Conservation (phyloP, 2,113 vertebrate genomes). For the Jaculus jaculus region DNA sequence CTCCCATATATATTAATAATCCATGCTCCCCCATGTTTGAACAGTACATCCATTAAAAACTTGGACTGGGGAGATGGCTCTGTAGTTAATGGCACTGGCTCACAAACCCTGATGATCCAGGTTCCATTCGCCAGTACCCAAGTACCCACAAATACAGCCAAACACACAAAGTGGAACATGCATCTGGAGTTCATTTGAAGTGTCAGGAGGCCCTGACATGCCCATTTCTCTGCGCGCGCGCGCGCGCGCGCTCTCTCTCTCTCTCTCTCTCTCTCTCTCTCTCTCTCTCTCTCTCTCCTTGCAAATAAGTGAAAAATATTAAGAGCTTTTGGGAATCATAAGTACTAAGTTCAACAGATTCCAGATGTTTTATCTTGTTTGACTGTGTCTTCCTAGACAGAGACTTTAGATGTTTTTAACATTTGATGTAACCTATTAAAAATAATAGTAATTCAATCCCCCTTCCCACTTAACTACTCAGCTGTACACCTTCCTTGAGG, state of each 20-base stretch:
- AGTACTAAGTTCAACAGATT: background rate
- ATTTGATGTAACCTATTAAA: slow-evolving; percentile 10
- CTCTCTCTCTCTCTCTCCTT: too few species aligned
- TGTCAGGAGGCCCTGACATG: too few species aligned
- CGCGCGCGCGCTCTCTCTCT: too few species aligned
- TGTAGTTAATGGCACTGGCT: too few species aligned
- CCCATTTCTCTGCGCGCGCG: too few species aligned
- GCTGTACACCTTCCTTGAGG: background rate
- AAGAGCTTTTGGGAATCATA: background rate
- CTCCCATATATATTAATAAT: slow-evolving; percentile 25
- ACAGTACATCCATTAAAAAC: background rate
- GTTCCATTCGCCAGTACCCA: too few species aligned
- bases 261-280: too few species aligned
- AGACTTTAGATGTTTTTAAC: background rate
- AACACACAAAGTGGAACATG: too few species aligned
- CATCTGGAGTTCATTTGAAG: too few species aligned
- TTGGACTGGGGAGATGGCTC: too few species aligned
- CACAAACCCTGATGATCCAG: too few species aligned
- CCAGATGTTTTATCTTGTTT: slow-evolving; percentile 12
- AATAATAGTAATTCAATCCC: background rate
- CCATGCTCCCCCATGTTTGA: background rate
- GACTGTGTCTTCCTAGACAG: background rate
- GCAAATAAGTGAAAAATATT: background rate
- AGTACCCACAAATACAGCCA: too few species aligned
- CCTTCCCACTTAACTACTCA: background rate